Evolutionary conservation across 2,797 vertebrate species (phyloP).

Genomic region (Odontamblyopus rebecca): DNA sequence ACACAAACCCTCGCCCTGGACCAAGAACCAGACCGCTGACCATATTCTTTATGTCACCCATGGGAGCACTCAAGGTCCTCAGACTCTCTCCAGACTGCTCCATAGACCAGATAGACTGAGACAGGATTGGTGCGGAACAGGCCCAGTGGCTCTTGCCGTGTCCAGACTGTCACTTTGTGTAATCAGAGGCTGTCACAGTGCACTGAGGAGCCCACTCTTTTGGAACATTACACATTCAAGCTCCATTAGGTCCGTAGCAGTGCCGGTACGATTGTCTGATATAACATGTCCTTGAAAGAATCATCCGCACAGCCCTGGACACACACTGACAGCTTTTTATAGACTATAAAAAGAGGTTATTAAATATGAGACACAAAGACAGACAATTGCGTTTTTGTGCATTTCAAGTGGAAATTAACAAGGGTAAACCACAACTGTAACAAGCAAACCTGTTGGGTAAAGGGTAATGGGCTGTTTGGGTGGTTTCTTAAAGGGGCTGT

Average conservation of each 20-base stretch:
- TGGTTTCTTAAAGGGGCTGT: neutral
- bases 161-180: conserved; percentile 65
- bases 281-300: conserved; percentile 64
- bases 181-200: conserved; percentile 68
- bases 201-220: conserved; percentile 54
- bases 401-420: neutral
- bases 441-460: neutral
- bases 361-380: neutral
- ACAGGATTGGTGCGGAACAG: conserved; percentile 59
- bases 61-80: conserved; percentile 45
- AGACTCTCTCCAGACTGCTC: conserved; percentile 38
- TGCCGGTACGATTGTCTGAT: conserved; percentile 29
- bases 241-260: conserved; percentile 65
- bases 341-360: neutral
- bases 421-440: no score
- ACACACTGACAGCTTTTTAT: conserved; percentile 6
- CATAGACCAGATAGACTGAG: conserved; percentile 45
- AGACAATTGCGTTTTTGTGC: conserved; percentile 6
- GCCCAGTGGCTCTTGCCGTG: conserved; percentile 60
- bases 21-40: neutral
- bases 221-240: conserved; percentile 72
- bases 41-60: conserved; percentile 1
- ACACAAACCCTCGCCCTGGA: neutral
- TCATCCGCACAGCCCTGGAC: conserved; percentile 39
- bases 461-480: neutral